Evolutionary conservation across 1,140 invertebrate genomes (phyloP).

Genomic region (Sinonovacula constricta): DNA sequence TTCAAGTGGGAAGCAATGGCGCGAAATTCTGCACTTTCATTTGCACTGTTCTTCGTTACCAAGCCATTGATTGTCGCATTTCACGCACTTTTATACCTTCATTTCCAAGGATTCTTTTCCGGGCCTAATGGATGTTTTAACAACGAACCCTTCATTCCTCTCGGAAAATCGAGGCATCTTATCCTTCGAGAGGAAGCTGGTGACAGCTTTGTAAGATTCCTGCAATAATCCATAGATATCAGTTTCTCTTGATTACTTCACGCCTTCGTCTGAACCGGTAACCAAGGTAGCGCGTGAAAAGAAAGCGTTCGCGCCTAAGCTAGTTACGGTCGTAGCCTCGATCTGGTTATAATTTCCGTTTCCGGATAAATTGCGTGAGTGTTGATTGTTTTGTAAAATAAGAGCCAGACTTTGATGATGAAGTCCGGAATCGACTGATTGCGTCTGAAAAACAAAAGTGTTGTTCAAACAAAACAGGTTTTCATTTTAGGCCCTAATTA

Average conservation of each 20-base stretch:
- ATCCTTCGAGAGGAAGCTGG: slow-evolving; percentile 42
- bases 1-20: neutral
- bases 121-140: slow-evolving; percentile 53
- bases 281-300: slow-evolving; percentile 30
- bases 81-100: slow-evolving; percentile 40
- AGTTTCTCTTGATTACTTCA: slow-evolving; percentile 38
- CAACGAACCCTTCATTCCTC: slow-evolving; percentile 19
- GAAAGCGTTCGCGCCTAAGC: neutral
- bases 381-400: neutral
- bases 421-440: neutral
- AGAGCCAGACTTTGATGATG: neutral
- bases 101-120: slow-evolving; percentile 47
- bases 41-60: neutral
- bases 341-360: slow-evolving; percentile 12
- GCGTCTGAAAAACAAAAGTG: neutral
- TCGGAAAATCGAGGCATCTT: slow-evolving; percentile 38
- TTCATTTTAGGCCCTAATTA: neutral
- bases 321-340: neutral
- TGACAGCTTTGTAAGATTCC: slow-evolving; percentile 42
- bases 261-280: slow-evolving; percentile 9
- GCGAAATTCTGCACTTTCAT: neutral
- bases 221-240: slow-evolving; percentile 46
- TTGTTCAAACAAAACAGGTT: neutral
- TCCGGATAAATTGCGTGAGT: neutral
- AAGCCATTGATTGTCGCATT: neutral